Percentiles rank a stretch among this genome's conserved stretches.
phyloP scores from a whole-genome alignment of 2,113 vertebrate species.

The Actinemys pallida region DNA sequence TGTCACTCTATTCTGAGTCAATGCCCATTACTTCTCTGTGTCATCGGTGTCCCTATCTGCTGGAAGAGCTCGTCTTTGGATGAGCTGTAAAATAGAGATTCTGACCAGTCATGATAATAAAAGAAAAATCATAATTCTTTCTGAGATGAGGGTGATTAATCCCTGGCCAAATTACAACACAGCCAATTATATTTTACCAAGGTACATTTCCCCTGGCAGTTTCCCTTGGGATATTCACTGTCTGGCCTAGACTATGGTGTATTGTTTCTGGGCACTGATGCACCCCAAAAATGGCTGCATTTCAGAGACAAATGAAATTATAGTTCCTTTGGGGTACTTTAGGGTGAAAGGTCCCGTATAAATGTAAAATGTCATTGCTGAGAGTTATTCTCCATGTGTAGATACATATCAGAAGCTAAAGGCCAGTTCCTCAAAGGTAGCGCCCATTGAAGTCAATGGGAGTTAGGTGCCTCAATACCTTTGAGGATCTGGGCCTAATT shows the following conservation, averaged over 20 bases:
- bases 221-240: not conserved
- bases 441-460: not conserved
- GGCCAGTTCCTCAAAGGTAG: not conserved
- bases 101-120: not conserved
- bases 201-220: not conserved
- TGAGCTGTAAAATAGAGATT: not conserved
- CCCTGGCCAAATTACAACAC: not conserved
- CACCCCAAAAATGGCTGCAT: not conserved
- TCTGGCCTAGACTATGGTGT: not conserved
- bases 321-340: not conserved
- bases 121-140: not conserved
- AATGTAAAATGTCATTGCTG: not conserved
- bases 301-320: not conserved
- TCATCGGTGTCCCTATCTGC: not conserved
- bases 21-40: not conserved
- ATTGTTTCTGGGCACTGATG: not conserved
- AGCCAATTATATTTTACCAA: not conserved
- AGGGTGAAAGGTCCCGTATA: not conserved
- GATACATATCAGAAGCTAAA: not conserved
- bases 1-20: not conserved
- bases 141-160: not conserved
- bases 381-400: fast-evolving
- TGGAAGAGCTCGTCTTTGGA: not conserved
- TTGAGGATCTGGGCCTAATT: not conserved
- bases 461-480: not conserved